phyloP scores from a whole-genome alignment of 2,888 invertebrate genomes.

The Plagodis dolabraria region DNA sequence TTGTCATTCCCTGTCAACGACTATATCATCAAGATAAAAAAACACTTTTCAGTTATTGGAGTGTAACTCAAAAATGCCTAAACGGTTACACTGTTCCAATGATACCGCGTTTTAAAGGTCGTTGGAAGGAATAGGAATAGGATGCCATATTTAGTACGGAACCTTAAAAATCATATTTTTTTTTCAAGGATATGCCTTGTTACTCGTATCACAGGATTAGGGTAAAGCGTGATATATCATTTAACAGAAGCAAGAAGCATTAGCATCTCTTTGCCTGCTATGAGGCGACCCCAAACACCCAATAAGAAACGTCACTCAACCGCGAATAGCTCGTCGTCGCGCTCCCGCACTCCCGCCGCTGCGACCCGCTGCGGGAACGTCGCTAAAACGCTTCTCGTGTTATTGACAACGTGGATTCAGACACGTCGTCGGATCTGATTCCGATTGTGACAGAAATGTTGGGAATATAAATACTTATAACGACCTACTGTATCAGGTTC shows the following conservation, averaged over 20 bases:
- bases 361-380: slow-evolving; percentile 12
- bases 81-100: too few relatives aligned
- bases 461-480: slow-evolving; percentile 9
- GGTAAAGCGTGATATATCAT: not conserved
- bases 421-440: slow-evolving; percentile 5
- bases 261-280: not conserved
- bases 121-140: too few relatives aligned
- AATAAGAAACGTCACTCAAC: slow-evolving; percentile 22
- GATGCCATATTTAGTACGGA: too few relatives aligned
- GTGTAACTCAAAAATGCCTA: too few relatives aligned
- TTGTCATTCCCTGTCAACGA: too few relatives aligned
- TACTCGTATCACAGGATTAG: too few relatives aligned
- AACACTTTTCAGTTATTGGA: too few relatives aligned
- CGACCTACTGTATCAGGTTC: too few relatives aligned
- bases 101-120: too few relatives aligned
- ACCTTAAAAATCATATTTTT: too few relatives aligned
- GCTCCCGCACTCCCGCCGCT: not conserved
- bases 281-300: not conserved
- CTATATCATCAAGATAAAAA: too few relatives aligned
- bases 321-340: not conserved
- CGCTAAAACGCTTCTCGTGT: slow-evolving; percentile 51
- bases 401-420: slow-evolving; percentile 30
- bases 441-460: slow-evolving; percentile 6
- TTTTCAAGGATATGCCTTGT: too few relatives aligned
- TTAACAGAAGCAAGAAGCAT: not conserved